Base-by-base conservation (phyloP, 2,797 vertebrate genomes). In the Cirrhinus molitorella region DNA sequence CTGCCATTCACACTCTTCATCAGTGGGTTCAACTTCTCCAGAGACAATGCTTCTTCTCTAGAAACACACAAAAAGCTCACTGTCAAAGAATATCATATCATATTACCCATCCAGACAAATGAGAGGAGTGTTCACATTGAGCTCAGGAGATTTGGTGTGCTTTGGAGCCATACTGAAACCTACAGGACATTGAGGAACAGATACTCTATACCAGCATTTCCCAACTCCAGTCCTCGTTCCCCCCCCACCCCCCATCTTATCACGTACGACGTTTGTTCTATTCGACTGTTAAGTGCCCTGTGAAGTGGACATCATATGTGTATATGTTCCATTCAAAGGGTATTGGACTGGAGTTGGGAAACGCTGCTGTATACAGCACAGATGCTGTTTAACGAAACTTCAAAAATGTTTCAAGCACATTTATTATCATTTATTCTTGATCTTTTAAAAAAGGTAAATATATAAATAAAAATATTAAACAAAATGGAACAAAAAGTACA, bases 1-100 rank as follows among this genome's bases (percentile, higher is more conserved):
- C 84, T 96, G 96, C 98, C 98, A 99, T 57, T 97, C 97, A 12
- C 97, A 96, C 72, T 99, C 98, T 17, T 96, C 96, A 10, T 99
- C 98, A 89, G 97, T 97, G 25, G 98, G 98, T 88, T 99, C 98
- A 65, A 95, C 94, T 6, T 94, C 90, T 2, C 97, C 98, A 10
- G 93, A 96, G 89, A 99, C 93, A 87, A 99, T 94, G 1, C 96
- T 96, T 95, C 95, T 94, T 93, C 98, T 97, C 98, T 99, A 90
- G 5, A 76, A 65, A 2, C 16, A 73, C 67, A 85, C 19, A 83
- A 21, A 19, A 75, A 31, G 13, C 4, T 21, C 11, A 65, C 16
- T 57, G 31, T 71, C 43, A 71, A n/a, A 70, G 14, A 65, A 21
- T 28, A 51, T 65, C 31, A 21, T 28, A 51, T 65, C 31, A 51